A percentile compares a stretch with the other conserved stretches of the same genome.
phyloP scores from a whole-genome alignment of 2,797 vertebrate species.

The Enteromius afrohamiltoni region DNA sequence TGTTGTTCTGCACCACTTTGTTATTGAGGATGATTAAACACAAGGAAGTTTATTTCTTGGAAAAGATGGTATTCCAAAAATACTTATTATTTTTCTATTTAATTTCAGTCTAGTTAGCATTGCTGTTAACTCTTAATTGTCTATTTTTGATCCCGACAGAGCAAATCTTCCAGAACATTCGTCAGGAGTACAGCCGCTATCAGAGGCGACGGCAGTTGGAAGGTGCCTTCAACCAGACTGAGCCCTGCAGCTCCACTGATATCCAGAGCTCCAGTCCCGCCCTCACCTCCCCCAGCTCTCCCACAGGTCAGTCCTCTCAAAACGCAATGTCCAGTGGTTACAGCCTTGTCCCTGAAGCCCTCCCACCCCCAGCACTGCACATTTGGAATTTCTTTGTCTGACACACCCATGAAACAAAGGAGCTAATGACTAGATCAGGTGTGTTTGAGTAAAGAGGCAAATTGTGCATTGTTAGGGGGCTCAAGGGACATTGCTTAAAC shows the following conservation, averaged over 20 bases:
- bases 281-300: conserved; percentile 85
- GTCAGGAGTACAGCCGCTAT: conserved; percentile 91
- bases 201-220: conserved; percentile 91
- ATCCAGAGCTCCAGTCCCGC: conserved; percentile 79
- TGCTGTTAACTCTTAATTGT: background rate
- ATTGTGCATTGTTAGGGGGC: background rate
- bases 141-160: conserved; percentile 71
- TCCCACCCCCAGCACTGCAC: background rate
- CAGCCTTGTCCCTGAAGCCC: background rate
- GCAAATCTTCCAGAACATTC: conserved; percentile 94
- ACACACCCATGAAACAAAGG: background rate
- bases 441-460: background rate
- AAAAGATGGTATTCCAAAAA: background rate
- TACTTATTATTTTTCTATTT: background rate
- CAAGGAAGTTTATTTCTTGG: background rate
- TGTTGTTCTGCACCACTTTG: background rate
- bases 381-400: background rate
- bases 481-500: background rate
- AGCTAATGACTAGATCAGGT: background rate
- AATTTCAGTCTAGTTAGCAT: background rate
- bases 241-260: conserved; percentile 82
- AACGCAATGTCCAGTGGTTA: background rate
- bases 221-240: conserved; percentile 87
- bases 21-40: background rate
- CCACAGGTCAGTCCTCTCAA: conserved; percentile 79